Base-by-base conservation (phyloP, 2,888 invertebrate genomes). In the Smittia sp. region DNA sequence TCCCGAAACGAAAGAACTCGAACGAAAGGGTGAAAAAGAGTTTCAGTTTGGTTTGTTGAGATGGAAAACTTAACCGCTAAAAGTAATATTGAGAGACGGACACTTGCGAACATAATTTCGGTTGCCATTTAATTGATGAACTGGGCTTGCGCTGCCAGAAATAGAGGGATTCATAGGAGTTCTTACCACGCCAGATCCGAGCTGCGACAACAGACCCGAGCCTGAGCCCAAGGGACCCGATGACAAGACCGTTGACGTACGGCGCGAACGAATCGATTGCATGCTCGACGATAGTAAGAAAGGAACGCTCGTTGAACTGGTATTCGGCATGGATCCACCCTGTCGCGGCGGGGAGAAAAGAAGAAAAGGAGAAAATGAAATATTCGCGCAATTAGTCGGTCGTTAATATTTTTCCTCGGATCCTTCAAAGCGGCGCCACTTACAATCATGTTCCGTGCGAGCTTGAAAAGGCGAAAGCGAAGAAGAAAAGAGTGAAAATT, bases 151-250 rank as follows among this genome's bases (percentile, higher is more conserved):
- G 83, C 85, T 87, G 80, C 86, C 85, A 80, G 87, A 86, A 83
- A 87, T 86, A 77, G 82, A 82, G 78, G 81, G 81, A 80, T 88
- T 88, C 83, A 89, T 85, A 85, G 89, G 90, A 18, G 52, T 70
- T 87, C 93, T 93, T 92, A 94, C 94, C 92, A 95, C 91, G 87
- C 93, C 94, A 84, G 91, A 90, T 87, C 94, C 93, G 81, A 95
- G 86, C 84, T 94, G 94, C 80, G 94, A 94, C 77, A 95, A 85
- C 75, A 95, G 84, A 76, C 92, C 91, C 76, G 90, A 87, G 78
- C 90, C 90, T 73, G 89, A 88, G 78, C 87, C 86, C 63, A 83
- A 76, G 75, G 85, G 85, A 74, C 85, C 85, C 74, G 85, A 83
- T 80, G 90, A 89, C 77, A 90, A 84, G 79, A 89, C 89, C 79